These are phyloP conservation scores for Syritta pipiens DNA, from an alignment of 2,888 invertebrate genomes.

Conservation along the genomic window DNA sequence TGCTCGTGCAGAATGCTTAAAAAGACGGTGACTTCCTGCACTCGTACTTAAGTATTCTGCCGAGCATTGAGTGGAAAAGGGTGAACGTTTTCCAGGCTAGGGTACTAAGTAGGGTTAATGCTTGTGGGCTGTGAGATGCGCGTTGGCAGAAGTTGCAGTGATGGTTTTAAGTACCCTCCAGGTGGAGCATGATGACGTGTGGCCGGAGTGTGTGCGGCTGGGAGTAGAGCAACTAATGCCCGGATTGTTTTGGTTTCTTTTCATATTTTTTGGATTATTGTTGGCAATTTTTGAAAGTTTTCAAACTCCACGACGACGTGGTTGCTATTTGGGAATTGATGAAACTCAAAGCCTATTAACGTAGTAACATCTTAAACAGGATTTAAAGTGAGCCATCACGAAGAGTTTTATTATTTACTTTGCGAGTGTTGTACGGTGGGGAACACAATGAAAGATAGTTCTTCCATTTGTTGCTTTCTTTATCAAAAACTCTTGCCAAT, in stretches of 20 bases:
- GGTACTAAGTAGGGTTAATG: not conserved
- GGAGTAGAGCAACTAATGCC: not conserved
- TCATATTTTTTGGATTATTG: slow-evolving; percentile 10
- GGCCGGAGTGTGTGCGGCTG: not conserved
- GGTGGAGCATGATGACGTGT: too few relatives aligned
- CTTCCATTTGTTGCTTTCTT: too few relatives aligned
- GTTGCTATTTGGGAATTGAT: too few relatives aligned
- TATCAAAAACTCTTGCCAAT: too few relatives aligned
- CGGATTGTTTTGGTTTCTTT: not conserved
- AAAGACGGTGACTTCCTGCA: slow-evolving; percentile 51
- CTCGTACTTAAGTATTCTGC: slow-evolving; percentile 46
- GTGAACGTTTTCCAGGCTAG: not conserved
- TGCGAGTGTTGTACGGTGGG: too few relatives aligned
- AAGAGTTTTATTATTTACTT: too few relatives aligned
- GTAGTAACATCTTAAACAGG: too few relatives aligned
- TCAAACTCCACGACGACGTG: too few relatives aligned
- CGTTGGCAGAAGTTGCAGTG: not conserved
- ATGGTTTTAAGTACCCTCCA: not conserved
- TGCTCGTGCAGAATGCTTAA: slow-evolving; percentile 50
- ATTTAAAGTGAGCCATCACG: too few relatives aligned
- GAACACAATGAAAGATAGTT: too few relatives aligned
- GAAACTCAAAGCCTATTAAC: too few relatives aligned
- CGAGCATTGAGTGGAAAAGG: not conserved
- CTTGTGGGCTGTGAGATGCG: not conserved
- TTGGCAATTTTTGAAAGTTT: not conserved